A percentile compares a stretch with the other conserved stretches of the same genome.
Evolutionary conservation across 2,113 vertebrate species (phyloP).

Genomic region (Ciconia maguari): DNA sequence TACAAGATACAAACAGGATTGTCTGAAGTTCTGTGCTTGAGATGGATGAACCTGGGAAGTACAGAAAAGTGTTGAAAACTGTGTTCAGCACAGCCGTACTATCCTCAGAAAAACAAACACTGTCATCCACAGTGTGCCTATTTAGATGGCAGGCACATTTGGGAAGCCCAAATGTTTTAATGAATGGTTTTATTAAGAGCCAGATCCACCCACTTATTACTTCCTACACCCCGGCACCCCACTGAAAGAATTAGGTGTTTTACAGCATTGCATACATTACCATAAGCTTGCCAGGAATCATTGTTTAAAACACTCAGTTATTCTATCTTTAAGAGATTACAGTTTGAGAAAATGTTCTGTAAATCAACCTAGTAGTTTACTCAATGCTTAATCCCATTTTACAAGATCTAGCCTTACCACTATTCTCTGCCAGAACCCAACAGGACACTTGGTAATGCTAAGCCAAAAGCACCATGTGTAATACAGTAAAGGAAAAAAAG

Average conservation of each 20-base stretch:
- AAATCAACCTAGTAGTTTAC: not conserved
- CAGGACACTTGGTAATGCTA: not conserved
- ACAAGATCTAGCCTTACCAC: not conserved
- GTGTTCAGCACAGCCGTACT: not conserved
- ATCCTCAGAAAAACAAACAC: not conserved
- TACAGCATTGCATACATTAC: not conserved
- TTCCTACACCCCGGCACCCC: not conserved
- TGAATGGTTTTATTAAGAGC: not conserved
- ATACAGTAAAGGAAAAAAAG: not conserved
- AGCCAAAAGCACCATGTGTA: not conserved
- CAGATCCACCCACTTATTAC: not conserved
- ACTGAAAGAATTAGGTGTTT: not conserved
- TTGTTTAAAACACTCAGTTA: not conserved
- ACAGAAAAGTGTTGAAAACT: not conserved
- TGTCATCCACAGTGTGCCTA: rapidly evolving
- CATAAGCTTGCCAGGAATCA: not conserved
- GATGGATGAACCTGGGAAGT: not conserved
- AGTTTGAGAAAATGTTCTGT: not conserved
- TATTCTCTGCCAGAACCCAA: not conserved
- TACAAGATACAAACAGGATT: not conserved
- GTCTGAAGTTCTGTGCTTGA: not conserved
- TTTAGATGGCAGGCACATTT: not conserved
- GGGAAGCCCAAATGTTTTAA: not conserved
- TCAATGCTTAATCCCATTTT: conserved; percentile 18
- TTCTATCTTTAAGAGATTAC: conserved; percentile 3